These are phyloP conservation scores for Danionella dracula DNA, from an alignment of 2,797 vertebrate species.

Conservation along the genomic window DNA sequence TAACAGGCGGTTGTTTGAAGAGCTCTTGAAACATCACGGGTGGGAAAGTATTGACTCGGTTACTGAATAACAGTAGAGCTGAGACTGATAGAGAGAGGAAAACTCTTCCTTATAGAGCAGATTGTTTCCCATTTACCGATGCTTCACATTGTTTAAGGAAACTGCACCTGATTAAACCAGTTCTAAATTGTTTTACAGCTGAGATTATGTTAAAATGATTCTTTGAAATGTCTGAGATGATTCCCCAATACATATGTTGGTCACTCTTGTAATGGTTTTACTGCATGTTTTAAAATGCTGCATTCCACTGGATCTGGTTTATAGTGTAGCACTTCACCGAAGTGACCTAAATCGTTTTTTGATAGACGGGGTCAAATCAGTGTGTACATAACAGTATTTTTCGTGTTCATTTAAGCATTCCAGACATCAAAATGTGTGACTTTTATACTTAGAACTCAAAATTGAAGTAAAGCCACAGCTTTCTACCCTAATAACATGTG, in stretches of 20 bases:
- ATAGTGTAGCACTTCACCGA: not conserved
- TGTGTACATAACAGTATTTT: too few species aligned
- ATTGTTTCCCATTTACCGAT: not conserved
- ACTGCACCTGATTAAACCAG: not conserved
- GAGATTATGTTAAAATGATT: not conserved
- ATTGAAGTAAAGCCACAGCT: too few species aligned
- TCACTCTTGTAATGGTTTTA: not conserved
- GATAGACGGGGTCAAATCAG: not conserved
- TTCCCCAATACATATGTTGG: not conserved
- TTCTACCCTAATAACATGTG: too few species aligned
- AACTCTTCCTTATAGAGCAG: not conserved
- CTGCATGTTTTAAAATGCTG: not conserved
- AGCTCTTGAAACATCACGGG: not conserved
- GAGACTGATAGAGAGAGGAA: not conserved
- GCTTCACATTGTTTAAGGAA: too few species aligned
- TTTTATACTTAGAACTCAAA: too few species aligned
- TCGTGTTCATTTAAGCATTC: too few species aligned
- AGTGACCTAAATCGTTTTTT: not conserved
- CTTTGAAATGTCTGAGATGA: not conserved
- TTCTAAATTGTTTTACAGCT: not conserved
- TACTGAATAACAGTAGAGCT: conserved; percentile 1
- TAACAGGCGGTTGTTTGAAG: conserved; percentile 35
- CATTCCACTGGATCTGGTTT: not conserved
- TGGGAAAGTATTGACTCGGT: not conserved
- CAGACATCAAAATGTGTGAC: too few species aligned